Evolutionary conservation across 2,113 vertebrate genomes (phyloP).

Genomic region (Vanacampus margaritifer): DNA sequence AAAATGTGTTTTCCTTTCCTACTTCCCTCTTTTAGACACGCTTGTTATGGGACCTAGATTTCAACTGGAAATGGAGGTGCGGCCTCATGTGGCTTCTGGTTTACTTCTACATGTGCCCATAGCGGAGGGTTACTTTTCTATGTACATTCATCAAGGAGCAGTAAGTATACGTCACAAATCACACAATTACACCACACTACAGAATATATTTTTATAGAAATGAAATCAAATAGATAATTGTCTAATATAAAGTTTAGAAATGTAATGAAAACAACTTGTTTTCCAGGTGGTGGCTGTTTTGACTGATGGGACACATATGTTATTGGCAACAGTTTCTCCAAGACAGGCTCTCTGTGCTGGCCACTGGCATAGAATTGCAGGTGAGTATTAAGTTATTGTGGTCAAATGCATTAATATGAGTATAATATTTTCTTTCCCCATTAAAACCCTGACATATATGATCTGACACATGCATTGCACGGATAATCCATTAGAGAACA

Average conservation of each 20-base stretch:
- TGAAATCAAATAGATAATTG: too few species aligned
- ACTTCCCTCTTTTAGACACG: slow-evolving; percentile 72
- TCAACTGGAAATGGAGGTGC: slow-evolving; percentile 87
- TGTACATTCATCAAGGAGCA: slow-evolving; percentile 83
- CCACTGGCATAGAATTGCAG: slow-evolving; percentile 87
- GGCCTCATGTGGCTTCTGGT: slow-evolving; percentile 84
- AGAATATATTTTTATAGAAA: background rate
- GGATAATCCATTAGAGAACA: too few species aligned
- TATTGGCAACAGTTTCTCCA: slow-evolving; percentile 81
- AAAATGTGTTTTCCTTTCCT: slow-evolving; percentile 2
- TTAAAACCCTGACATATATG: too few species aligned
- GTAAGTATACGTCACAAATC: slow-evolving; percentile 54
- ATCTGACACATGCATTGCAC: too few species aligned
- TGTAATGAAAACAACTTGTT: slow-evolving; percentile 4
- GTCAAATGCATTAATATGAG: background rate
- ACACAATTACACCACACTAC: background rate
- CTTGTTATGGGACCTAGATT: slow-evolving; percentile 83
- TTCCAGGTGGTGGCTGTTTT: slow-evolving; percentile 84
- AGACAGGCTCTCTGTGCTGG: slow-evolving; percentile 83
- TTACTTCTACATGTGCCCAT: slow-evolving; percentile 82
- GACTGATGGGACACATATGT: slow-evolving; percentile 80
- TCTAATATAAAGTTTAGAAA: background rate
- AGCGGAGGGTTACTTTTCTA: slow-evolving; percentile 78
- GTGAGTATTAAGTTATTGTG: slow-evolving; percentile 54
- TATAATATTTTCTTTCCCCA: too few species aligned